Percentiles rank a stretch among this genome's conserved stretches.
These are phyloP conservation scores for Tetrao urogallus DNA, from an alignment of 2,113 vertebrate genomes.

Conservation along the genomic window DNA sequence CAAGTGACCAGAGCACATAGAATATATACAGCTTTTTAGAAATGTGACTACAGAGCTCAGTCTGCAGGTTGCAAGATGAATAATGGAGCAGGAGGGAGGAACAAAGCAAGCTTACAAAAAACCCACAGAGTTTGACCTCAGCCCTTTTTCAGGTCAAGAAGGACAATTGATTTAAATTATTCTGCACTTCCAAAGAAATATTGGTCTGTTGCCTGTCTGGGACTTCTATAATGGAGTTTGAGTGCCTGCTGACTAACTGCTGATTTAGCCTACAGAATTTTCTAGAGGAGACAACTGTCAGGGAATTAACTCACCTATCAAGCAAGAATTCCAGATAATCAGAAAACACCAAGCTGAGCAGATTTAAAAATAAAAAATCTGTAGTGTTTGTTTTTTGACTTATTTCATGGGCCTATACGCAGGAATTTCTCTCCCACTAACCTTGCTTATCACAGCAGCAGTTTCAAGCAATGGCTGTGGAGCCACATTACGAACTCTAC, in stretches of 20 bases:
- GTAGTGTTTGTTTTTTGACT: background rate
- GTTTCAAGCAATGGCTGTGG: background rate
- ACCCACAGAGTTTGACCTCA: background rate
- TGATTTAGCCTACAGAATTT: background rate
- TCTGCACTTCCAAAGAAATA: background rate
- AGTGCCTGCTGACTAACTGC: background rate
- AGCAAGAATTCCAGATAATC: background rate
- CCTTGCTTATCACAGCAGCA: background rate
- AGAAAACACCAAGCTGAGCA: background rate
- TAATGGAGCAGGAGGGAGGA: background rate
- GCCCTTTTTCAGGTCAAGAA: background rate
- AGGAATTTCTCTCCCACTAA: background rate
- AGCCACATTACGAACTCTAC: background rate
- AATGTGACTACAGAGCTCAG: background rate
- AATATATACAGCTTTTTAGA: background rate
- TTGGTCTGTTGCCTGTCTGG: background rate
- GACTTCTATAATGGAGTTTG: background rate
- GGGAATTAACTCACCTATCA: background rate
- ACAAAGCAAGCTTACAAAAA: background rate
- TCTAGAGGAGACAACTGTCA: background rate
- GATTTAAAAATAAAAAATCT: background rate
- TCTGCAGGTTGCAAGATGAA: background rate
- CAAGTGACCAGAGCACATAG: background rate
- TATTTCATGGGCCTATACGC: background rate
- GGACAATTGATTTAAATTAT: background rate